Percentiles rank a stretch among this genome's conserved stretches.
Evolutionary conservation across 2,888 invertebrate species (phyloP).

Genomic region (Hypomecis punctinalis): DNA sequence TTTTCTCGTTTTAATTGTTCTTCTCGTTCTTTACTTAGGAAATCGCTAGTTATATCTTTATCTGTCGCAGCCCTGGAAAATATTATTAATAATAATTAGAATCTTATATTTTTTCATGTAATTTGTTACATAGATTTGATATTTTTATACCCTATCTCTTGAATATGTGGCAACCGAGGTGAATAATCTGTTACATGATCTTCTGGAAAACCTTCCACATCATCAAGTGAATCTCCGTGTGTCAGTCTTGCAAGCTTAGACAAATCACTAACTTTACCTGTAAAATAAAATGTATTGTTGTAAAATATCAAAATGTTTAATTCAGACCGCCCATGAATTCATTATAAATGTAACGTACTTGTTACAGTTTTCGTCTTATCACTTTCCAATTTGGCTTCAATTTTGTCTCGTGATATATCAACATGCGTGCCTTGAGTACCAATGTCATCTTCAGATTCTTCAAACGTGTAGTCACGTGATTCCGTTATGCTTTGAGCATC

Average conservation of each 20-base stretch:
- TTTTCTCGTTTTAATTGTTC: slow-evolving; percentile 71
- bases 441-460: slow-evolving; percentile 82
- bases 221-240: slow-evolving; percentile 81
- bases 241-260: slow-evolving; percentile 67
- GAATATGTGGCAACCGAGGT: slow-evolving; percentile 78
- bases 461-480: slow-evolving; percentile 81
- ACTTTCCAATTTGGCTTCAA: slow-evolving; percentile 61
- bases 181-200: slow-evolving; percentile 78
- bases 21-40: slow-evolving; percentile 70
- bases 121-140: too few species aligned
- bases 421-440: slow-evolving; percentile 76
- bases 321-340: not conserved
- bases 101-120: too few species aligned
- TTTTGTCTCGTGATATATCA: slow-evolving; percentile 65
- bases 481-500: slow-evolving; percentile 81
- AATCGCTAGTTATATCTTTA: slow-evolving; percentile 64
- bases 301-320: too few species aligned
- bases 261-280: slow-evolving; percentile 62
- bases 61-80: slow-evolving; percentile 60
- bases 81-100: not conserved
- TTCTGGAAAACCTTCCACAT: slow-evolving; percentile 82
- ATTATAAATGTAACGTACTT: slow-evolving; percentile 46
- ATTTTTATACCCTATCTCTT: slow-evolving; percentile 72
- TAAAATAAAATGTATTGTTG: slow-evolving; percentile 26
- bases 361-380: slow-evolving; percentile 58